These are phyloP conservation scores for Pantherophis guttatus DNA, from an alignment of 2,113 vertebrate species.

Conservation along the genomic window DNA sequence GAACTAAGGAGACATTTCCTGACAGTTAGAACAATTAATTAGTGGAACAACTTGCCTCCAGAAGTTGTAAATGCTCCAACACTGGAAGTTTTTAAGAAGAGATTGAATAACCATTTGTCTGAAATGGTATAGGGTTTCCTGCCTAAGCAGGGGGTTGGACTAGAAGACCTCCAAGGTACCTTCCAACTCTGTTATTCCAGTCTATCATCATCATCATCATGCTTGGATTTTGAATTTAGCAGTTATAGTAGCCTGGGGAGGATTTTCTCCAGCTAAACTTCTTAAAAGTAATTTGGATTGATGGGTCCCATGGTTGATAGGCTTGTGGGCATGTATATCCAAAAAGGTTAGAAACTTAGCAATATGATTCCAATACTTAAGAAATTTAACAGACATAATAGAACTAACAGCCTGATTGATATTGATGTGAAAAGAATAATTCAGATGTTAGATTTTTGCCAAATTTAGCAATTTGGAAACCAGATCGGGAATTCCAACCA, in stretches of 20 bases:
- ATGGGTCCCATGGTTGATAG: not conserved
- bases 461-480: not conserved
- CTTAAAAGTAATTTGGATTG: not conserved
- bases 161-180: too few species aligned
- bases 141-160: too few species aligned
- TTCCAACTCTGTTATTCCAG: too few species aligned
- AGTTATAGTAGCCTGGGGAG: not conserved
- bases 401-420: not conserved
- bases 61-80: too few species aligned
- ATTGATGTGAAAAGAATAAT: not conserved
- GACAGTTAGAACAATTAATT: too few species aligned
- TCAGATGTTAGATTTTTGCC: not conserved
- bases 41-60: too few species aligned
- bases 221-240: not conserved
- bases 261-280: not conserved
- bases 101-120: too few species aligned
- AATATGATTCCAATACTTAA: not conserved
- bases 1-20: too few species aligned
- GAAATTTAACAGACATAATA: not conserved
- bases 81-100: too few species aligned
- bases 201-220: too few species aligned
- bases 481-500: too few species aligned
- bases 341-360: not conserved
- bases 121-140: too few species aligned
- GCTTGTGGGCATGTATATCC: not conserved